A percentile compares a stretch with the other conserved stretches of the same genome.
Conservation (phyloP, 1,140 invertebrate species). For the Drosophila fuyamai region DNA sequence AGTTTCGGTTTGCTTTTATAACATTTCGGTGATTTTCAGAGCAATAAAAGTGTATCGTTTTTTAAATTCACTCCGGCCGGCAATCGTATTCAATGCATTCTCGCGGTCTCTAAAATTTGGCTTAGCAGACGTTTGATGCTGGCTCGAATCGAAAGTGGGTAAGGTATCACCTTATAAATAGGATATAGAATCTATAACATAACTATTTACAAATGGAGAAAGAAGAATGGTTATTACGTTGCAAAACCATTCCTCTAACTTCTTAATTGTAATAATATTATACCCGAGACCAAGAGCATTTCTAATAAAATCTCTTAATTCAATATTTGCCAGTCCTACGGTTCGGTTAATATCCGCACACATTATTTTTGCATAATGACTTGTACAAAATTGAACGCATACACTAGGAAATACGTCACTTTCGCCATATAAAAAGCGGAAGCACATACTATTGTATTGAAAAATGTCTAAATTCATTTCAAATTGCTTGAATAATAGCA, state of each 20-base stretch:
- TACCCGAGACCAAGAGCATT: too few relatives aligned
- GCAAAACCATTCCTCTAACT: too few relatives aligned
- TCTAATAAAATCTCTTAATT: background rate
- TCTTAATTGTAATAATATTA: too few relatives aligned
- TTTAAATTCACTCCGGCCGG: background rate
- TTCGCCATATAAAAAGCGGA: background rate
- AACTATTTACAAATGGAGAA: background rate
- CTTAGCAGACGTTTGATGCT: background rate
- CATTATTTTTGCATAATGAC: conserved; percentile 1
- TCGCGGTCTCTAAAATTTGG: too few relatives aligned
- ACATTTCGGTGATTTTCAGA: background rate
- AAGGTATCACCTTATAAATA: background rate
- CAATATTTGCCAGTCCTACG: background rate
- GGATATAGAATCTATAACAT: too few relatives aligned
- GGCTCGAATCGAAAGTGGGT: background rate
- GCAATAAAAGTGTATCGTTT: too few relatives aligned
- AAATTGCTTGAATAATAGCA: background rate
- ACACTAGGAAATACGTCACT: too few relatives aligned
- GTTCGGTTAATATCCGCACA: background rate
- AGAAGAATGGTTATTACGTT: too few relatives aligned
- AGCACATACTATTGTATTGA: background rate
- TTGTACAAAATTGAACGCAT: background rate
- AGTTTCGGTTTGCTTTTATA: background rate
- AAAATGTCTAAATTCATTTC: background rate
- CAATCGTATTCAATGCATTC: background rate